These are phyloP conservation scores for Eupsittula cactorum DNA, from an alignment of 2,113 vertebrate species.

Conservation along the genomic window DNA sequence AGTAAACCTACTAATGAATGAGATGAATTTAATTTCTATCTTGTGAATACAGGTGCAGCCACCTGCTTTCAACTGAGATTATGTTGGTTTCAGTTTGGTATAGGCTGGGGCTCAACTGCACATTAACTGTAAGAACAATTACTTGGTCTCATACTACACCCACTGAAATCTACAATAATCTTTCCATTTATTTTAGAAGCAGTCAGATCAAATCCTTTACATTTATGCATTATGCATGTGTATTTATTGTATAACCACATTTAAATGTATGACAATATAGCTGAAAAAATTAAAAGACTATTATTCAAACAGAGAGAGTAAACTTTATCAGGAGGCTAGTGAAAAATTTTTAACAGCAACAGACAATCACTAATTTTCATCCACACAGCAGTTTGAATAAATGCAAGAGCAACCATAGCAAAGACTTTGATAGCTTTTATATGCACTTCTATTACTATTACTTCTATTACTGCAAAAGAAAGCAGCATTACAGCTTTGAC, in stretches of 20 bases:
- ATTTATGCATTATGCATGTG: neutral
- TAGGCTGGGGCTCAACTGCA: neutral
- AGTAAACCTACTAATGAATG: neutral
- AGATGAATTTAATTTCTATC: neutral
- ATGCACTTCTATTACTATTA: conserved; percentile 22
- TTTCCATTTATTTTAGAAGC: neutral
- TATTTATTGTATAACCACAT: neutral
- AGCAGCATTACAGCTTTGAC: conserved; percentile 35
- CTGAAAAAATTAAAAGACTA: neutral
- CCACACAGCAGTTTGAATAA: conserved; percentile 29
- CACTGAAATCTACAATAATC: neutral
- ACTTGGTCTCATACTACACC: neutral
- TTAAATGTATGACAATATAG: neutral
- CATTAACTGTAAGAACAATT: neutral
- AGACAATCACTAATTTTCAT: conserved; percentile 48
- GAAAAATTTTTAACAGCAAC: neutral
- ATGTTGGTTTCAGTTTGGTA: neutral
- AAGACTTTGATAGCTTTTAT: conserved; percentile 39
- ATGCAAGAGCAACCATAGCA: conserved; percentile 25
- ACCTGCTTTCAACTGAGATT: neutral
- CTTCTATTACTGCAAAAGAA: conserved; percentile 54
- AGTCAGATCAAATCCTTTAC: neutral
- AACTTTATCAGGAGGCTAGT: neutral
- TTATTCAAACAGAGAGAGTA: neutral
- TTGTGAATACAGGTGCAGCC: neutral